Base-by-base conservation (phyloP, 2,888 invertebrate species). In the Timandra comae region DNA sequence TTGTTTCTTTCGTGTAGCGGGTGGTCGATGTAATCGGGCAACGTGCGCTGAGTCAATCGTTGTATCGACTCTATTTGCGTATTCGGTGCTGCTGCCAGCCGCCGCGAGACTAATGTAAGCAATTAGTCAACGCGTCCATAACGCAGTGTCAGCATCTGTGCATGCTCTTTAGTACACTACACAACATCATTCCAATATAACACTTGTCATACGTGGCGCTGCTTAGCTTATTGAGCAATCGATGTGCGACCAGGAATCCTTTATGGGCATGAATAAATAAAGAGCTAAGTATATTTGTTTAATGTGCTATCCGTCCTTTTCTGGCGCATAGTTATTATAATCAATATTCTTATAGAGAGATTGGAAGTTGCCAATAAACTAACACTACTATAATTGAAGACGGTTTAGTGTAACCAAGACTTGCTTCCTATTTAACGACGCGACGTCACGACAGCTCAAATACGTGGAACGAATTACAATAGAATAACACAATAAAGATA, bases 111-210 rank as follows among this genome's bases (percentile, higher is more conserved):
- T 73, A 72, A 78, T 73, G 75, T 73, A 69, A 75, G 72, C 76
- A 78, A 79, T 79, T 76, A 78, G 73, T 77, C 76, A 74, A 76
- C 62, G 58, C 58, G 57, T 65, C 63, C 63, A 65, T 67, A 76
- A 54, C 60, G 67, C 65, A 48, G 49, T 65, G 66, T 73, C 74
- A 74, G 74, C 69, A 65, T 69, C 62, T 63, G 54, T 51, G 55
- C 46, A 49, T 43, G 47, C 46, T 58, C 37, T 54, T 12, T 26
- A 35, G 10, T n/a, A 12, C 26, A 29, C 30, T 12, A 21, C 29
- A 3, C 20, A 8, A n/a, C n/a, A n/a, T n/a, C n/a, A n/a, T n/a
- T n/a, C n/a, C n/a, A n/a, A n/a, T n/a, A n/a, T n/a, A n/a, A n/a
- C n/a, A n/a, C n/a, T n/a, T n/a, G n/a, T n/a, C n/a, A n/a, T n/a